Percentiles rank a stretch among this genome's conserved stretches.
Evolutionary conservation across 1,140 invertebrate genomes (phyloP).

Genomic region (Lanistes nyassanus): DNA sequence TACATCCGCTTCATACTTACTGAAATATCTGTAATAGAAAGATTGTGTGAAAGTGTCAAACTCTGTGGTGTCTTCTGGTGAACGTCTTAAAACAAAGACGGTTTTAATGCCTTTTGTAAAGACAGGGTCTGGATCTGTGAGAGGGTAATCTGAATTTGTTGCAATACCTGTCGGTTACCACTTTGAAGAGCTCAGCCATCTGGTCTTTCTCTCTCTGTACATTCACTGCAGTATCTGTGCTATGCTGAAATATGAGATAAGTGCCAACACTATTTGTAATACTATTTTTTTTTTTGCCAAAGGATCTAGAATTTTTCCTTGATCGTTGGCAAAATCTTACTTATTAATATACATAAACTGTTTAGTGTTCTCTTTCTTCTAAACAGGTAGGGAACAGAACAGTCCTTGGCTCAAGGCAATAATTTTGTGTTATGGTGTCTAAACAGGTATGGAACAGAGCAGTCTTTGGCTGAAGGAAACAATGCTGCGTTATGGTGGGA

Average conservation of each 20-base stretch:
- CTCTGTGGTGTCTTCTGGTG: not conserved
- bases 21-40: not conserved
- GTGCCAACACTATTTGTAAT: not conserved
- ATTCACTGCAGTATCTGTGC: not conserved
- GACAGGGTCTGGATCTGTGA: not conserved
- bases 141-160: not conserved
- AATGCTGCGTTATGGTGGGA: too few relatives aligned
- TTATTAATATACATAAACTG: too few relatives aligned
- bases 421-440: too few relatives aligned
- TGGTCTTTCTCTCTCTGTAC: not conserved
- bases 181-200: slow-evolving; percentile 9
- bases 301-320: not conserved
- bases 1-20: not conserved
- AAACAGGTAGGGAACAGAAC: too few relatives aligned
- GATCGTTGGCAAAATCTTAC: too few relatives aligned
- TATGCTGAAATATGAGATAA: not conserved
- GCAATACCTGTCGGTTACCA: slow-evolving; percentile 8
- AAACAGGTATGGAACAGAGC: too few relatives aligned
- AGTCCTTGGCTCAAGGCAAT: too few relatives aligned
- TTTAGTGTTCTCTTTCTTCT: too few relatives aligned
- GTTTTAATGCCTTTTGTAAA: not conserved
- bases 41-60: not conserved
- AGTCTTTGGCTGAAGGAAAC: too few relatives aligned
- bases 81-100: not conserved
- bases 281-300: not conserved